These are phyloP conservation scores for Anguilla japonica DNA, from an alignment of 2,113 vertebrate genomes.

Conservation along the genomic window DNA sequence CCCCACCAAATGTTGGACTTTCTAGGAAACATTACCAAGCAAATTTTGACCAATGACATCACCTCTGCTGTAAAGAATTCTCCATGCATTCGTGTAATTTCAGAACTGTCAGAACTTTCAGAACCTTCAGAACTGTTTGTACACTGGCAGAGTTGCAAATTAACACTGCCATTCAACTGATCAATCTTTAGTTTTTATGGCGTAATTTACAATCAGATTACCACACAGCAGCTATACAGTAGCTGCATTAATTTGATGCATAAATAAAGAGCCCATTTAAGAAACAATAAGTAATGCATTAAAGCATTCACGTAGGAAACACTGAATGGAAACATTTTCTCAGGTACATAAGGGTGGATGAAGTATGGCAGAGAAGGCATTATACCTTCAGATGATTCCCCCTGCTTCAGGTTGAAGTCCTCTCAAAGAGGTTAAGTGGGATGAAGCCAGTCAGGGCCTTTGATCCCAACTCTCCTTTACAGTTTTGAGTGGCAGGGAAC, in stretches of 20 bases:
- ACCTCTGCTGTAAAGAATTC: not conserved
- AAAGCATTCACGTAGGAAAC: not conserved
- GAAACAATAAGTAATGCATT: not conserved
- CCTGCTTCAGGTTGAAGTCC: not conserved
- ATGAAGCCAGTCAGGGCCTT: not conserved
- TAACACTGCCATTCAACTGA: not conserved
- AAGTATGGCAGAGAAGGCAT: not conserved
- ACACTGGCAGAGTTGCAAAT: not conserved
- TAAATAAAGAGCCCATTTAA: not conserved
- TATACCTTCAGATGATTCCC: not conserved
- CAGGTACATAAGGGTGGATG: not conserved
- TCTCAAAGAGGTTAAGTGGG: not conserved
- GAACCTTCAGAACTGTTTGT: too few species aligned
- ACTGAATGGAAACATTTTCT: not conserved
- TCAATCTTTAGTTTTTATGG: not conserved
- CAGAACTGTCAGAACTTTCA: too few species aligned
- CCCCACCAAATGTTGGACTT: not conserved
- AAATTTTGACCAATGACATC: not conserved
- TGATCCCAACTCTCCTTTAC: constrained; percentile 4
- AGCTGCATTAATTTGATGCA: not conserved
- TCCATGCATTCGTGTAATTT: not conserved
- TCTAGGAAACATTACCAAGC: not conserved
- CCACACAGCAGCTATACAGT: not conserved
- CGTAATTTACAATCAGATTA: not conserved
- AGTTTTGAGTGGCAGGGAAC: not conserved